Conservation (phyloP, 92 coral and sea anemone species). For the Meandrina meandrites region DNA sequence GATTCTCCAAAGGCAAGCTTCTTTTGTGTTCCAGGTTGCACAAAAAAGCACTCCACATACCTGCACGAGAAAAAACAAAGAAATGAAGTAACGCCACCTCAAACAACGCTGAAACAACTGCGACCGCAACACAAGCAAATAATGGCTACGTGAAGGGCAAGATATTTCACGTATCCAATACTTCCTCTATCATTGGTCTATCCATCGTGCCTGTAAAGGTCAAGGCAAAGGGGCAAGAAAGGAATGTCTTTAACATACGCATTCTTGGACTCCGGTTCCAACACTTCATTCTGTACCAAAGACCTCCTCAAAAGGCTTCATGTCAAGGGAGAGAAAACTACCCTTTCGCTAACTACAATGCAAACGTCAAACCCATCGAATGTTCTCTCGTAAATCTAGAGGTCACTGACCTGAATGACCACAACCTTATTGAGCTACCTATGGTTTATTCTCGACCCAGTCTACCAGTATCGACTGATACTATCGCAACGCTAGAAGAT, state of each 20-base stretch:
- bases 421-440: constrained; percentile 39
- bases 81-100: too few relatives aligned
- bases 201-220: constrained; percentile 70
- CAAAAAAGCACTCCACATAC: constrained; percentile 35
- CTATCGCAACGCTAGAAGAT: constrained; percentile 36
- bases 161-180: neutral
- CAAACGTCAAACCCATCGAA: constrained; percentile 27
- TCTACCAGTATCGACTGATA: neutral
- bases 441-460: constrained; percentile 46
- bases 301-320: constrained; percentile 35
- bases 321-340: constrained; percentile 31
- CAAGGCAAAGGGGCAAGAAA: constrained; percentile 46
- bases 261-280: constrained; percentile 74
- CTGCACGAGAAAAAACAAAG: neutral
- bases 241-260: constrained; percentile 59
- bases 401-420: constrained; percentile 37
- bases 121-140: neutral
- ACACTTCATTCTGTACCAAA: constrained; percentile 69
- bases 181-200: constrained; percentile 15
- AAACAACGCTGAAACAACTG: too few relatives aligned
- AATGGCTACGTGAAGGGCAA: constrained; percentile 7
- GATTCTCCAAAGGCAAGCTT: constrained; percentile 42
- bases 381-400: constrained; percentile 51
- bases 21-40: constrained; percentile 42
- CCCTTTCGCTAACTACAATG: constrained; percentile 64